Evolutionary conservation across 2,888 invertebrate species (phyloP), one percentile per base, ranked within the genome.

Genomic region (Pyrgus malvae): DNA sequence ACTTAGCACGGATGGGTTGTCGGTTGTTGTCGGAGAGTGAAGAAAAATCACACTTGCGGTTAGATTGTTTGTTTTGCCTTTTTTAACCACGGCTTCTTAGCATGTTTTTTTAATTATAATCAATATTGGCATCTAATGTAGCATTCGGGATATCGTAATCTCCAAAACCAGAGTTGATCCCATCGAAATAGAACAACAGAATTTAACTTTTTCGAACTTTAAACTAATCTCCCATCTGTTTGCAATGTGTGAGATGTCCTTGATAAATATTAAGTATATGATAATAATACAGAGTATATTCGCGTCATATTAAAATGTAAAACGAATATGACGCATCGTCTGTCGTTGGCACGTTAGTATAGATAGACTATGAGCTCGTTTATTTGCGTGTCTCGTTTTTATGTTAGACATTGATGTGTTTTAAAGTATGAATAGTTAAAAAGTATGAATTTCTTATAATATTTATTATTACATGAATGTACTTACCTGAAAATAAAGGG

Each of bases 401-500:
- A 6, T 11, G 6, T 8, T 9, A 8, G 8, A 8, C 27, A 27
- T 9, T 27, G n/a, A n/a, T n/a, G n/a, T 27, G 27, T 27, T 27
- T 8, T 27, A n/a, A 8, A 27, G n/a, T 27, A 27, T 27, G 7
- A 8, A 27, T 8, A 8, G 4, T 31, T 31, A 5, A 31, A 11
- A 31, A 2, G 11, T 9, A 31, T 3, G 11, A 11, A 3, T 31
- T 31, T 31, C 11, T 9, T 31, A 11, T 31, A 31, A 11, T 23
- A 23, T 23, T 5, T 11, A 11, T 9, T 5, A 11, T 3, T n/a
- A 31, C 7, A 8, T 16, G 14, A 16, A 35, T 14, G 48, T 48
- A 48, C 29, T 11, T 29, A 38, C 48, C 27, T 38, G 48, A 19
- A 48, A 27, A 27, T 38, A 38, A 48, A 27, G 23, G 33, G 19